Percentiles rank a stretch among this genome's conserved stretches.
These are phyloP conservation scores for Cyrtorhinus lividipennis DNA, from an alignment of 1,140 invertebrate genomes.

Conservation along the genomic window DNA sequence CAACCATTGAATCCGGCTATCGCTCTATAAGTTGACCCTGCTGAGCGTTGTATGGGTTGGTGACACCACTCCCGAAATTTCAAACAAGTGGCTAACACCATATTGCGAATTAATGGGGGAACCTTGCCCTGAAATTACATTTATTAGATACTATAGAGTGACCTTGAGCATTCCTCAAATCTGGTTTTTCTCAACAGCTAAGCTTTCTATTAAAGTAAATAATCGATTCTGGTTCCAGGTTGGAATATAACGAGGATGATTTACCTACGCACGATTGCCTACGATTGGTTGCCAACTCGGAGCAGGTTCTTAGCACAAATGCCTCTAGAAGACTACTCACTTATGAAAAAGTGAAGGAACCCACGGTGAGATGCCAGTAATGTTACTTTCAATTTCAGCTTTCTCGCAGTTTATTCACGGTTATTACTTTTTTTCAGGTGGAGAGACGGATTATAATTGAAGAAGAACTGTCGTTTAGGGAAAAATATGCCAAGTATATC, in stretches of 20 bases:
- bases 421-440: not conserved
- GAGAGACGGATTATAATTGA: not conserved
- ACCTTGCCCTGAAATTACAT: too few species aligned
- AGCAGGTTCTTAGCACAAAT: constrained; percentile 64
- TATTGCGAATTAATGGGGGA: too few species aligned
- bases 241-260: constrained; percentile 55
- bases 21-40: too few species aligned
- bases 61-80: too few species aligned
- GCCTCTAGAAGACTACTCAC: constrained; percentile 72
- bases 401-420: not conserved
- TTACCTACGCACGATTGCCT: constrained; percentile 70
- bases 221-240: constrained; percentile 34
- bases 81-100: too few species aligned
- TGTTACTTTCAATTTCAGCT: not conserved
- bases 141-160: too few species aligned
- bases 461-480: constrained; percentile 20
- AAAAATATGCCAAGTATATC: constrained; percentile 22
- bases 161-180: too few species aligned
- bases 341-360: constrained; percentile 61
- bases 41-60: too few species aligned
- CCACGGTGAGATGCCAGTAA: constrained; percentile 26
- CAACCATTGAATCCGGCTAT: too few species aligned
- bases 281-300: constrained; percentile 60
- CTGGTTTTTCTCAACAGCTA: not conserved
- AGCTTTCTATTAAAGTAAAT: not conserved